A percentile compares a stretch with the other conserved stretches of the same genome.
Evolutionary conservation across 1,140 invertebrate species (phyloP).

Genomic region (Musca domestica): DNA sequence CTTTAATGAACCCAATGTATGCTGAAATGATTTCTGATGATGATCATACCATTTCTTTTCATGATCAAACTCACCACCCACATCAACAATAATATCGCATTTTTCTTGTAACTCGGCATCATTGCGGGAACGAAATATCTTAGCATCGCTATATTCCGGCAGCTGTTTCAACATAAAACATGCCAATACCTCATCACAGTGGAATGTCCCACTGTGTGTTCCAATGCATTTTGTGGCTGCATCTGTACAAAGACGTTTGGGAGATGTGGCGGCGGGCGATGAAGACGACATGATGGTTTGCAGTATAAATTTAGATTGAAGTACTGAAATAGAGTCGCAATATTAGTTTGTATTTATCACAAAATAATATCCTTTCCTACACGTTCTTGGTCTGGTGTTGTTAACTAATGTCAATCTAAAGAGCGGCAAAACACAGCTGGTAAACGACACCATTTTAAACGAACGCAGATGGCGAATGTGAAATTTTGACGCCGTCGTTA

Average conservation of each 20-base stretch:
- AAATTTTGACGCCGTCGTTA: too few relatives aligned
- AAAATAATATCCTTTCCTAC: not conserved
- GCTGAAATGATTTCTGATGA: slow-evolving; percentile 78
- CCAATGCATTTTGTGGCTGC: slow-evolving; percentile 59
- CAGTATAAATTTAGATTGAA: not conserved
- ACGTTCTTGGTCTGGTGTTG: not conserved
- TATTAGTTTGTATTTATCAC: not conserved
- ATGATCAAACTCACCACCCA: slow-evolving; percentile 86
- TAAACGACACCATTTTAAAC: too few relatives aligned
- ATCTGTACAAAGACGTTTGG: slow-evolving; percentile 16
- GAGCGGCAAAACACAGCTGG: not conserved
- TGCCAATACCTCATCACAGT: slow-evolving; percentile 93
- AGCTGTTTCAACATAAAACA: slow-evolving; percentile 86
- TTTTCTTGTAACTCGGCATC: slow-evolving; percentile 63
- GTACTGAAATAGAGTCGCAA: not conserved
- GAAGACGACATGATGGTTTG: not conserved
- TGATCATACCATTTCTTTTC: slow-evolving; percentile 84
- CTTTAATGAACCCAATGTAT: slow-evolving; percentile 60
- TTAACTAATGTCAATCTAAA: not conserved
- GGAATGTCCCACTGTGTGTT: slow-evolving; percentile 81
- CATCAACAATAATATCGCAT: slow-evolving; percentile 97
- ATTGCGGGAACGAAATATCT: slow-evolving; percentile 73
- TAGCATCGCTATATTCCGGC: slow-evolving; percentile 76
- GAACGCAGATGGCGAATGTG: too few relatives aligned
- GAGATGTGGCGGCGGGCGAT: not conserved